Evolutionary conservation across 2,113 vertebrate genomes (phyloP), one percentile per base, ranked within the genome.

Genomic region (Poecilia latipinna): DNA sequence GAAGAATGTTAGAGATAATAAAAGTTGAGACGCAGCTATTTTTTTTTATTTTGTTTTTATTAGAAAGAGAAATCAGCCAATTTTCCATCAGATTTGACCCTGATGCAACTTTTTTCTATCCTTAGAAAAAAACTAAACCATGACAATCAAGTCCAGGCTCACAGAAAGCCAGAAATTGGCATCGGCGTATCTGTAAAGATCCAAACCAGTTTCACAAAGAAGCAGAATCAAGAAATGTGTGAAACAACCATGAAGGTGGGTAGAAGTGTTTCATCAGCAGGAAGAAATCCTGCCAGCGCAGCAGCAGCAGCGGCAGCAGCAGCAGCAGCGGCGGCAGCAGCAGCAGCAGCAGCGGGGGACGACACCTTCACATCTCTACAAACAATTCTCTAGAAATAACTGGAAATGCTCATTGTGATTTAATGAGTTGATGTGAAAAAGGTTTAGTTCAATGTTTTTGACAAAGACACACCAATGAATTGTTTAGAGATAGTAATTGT

Each of bases 261-360:
- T 70, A 70, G 85, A 87, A 65, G 6, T 26, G 28, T 54, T 54
- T 74, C 42, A 39, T 85, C 78, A 76, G 77, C 84, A 80, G 44
- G 57, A 70, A 77, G 70, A 64, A 57, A 66, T 80, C 74, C 73
- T 74, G 86, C 76, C 84, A 80, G 76, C 68, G 51, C 83, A 86
- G 66, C 76, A 80, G 76, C 84, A 69, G 77, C 74, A 70, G 70
- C 64, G 35, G 63, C 62, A 68, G 78, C 74, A 32, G 33, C 33
- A 8, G 1, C 33, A 33, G 33, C 33, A 33, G 33, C 33, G 8
- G 33, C 33, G 8, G 7, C 33, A 8, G 33, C 33, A 33, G 33
- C 33, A 8, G 7, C 6, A 33, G 74, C 66, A 51, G 64, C 62
- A 68, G 78, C 72, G 24, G 12, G 39, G 12, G 12, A 42, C 0